phyloP scores from a whole-genome alignment of 1,140 invertebrate genomes.

The Diprion similis region DNA sequence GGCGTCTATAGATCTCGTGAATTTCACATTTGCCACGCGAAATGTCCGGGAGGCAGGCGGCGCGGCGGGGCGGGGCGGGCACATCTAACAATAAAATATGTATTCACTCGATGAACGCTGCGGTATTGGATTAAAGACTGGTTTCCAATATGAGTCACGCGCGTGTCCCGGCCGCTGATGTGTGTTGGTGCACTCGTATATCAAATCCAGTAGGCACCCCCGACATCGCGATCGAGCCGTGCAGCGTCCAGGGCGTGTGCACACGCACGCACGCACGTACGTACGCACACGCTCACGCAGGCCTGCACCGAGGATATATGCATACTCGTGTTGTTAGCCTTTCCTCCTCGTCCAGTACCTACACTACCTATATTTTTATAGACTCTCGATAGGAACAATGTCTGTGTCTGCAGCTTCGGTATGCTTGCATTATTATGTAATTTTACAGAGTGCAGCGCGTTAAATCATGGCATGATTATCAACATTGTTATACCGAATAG shows the following conservation, averaged over 20 bases:
- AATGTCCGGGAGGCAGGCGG: background rate
- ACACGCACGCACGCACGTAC: background rate
- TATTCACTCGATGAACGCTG: background rate
- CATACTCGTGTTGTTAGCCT: background rate
- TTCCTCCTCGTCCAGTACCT: constrained; percentile 22
- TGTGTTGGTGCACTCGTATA: constrained; percentile 58
- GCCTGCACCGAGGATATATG: constrained; percentile 23
- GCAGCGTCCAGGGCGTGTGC: constrained; percentile 7
- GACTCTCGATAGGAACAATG: too few relatives aligned
- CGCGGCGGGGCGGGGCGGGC: background rate
- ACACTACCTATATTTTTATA: constrained; percentile 12
- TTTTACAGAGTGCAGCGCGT: too few relatives aligned
- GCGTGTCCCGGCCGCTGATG: constrained; percentile 46
- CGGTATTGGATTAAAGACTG: constrained; percentile 37
- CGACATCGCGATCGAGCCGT: constrained; percentile 50
- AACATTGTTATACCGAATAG: too few relatives aligned
- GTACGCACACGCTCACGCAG: constrained; percentile 21
- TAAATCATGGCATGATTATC: too few relatives aligned
- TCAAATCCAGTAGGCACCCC: constrained; percentile 62
- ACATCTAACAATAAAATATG: background rate
- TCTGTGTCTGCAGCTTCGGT: too few relatives aligned
- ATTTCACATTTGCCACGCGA: too few relatives aligned
- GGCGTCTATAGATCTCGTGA: too few relatives aligned
- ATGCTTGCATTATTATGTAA: too few relatives aligned
- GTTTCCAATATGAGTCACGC: constrained; percentile 55